Conservation (phyloP, 1,140 invertebrate species). For the Zaprionus tsacasi region DNA sequence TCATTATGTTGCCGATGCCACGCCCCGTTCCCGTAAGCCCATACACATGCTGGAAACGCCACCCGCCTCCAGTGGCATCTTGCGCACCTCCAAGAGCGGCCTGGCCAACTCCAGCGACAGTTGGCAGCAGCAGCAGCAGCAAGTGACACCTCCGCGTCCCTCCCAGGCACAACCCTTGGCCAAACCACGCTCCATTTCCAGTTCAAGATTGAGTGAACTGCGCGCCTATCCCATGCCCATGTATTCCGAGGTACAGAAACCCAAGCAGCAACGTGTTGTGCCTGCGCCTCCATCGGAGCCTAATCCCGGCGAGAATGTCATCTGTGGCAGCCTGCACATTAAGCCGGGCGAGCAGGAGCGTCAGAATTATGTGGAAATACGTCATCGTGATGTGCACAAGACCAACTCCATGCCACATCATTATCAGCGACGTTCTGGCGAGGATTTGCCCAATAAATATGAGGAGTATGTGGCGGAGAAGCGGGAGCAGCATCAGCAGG, state of each 20-base stretch:
- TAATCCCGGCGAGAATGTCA: constrained; percentile 41
- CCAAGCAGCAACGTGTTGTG: constrained; percentile 32
- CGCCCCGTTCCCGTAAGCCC: constrained; percentile 87
- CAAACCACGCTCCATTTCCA: constrained; percentile 77
- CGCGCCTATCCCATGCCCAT: constrained; percentile 68
- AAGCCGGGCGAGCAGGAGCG: constrained; percentile 51
- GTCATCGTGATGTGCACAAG: constrained; percentile 65
- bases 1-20: constrained; percentile 88
- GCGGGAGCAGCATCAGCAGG: constrained; percentile 72
- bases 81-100: constrained; percentile 79
- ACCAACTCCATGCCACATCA: constrained; percentile 80
- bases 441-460: constrained; percentile 70
- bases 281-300: background rate
- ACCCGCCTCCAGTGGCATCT: constrained; percentile 56
- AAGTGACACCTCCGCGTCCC: background rate
- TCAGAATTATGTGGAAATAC: constrained; percentile 76
- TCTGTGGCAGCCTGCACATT: constrained; percentile 75
- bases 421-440: constrained; percentile 68
- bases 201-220: constrained; percentile 64
- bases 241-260: constrained; percentile 79
- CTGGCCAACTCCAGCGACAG: constrained; percentile 85
- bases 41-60: constrained; percentile 85
- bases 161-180: constrained; percentile 6
- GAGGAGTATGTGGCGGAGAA: constrained; percentile 79
- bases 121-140: constrained; percentile 85